Conservation (phyloP, 2,797 vertebrate genomes). For the Telmatherina bonti region DNA sequence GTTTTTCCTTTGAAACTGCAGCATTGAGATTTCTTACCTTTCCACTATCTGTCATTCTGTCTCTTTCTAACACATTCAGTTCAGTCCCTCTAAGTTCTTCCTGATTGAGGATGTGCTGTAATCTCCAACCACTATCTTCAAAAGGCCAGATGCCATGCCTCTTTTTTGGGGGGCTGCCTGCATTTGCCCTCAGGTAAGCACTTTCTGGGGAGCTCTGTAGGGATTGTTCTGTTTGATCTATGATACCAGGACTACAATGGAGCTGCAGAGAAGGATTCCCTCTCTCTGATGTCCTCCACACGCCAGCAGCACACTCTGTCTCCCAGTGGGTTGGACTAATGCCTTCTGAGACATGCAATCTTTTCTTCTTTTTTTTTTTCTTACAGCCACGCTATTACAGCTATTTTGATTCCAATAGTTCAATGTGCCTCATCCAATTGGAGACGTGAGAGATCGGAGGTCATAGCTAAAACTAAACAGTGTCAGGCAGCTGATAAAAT, state of each 20-base stretch:
- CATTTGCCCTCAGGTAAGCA: conserved; percentile 78
- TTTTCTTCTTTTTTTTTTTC: conserved; percentile 41
- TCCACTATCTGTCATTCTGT: conserved; percentile 53
- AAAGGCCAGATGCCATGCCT: conserved; percentile 77
- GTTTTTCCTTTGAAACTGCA: conserved; percentile 30
- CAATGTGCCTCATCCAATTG: conserved; percentile 66
- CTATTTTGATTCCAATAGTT: conserved; percentile 59
- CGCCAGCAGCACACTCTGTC: conserved; percentile 54
- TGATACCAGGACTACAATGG: conserved; percentile 78
- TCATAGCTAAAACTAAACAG: conserved; percentile 41
- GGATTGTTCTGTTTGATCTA: conserved; percentile 79
- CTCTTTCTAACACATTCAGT: conserved; percentile 40
- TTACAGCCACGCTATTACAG: conserved; percentile 53
- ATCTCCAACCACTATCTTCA: conserved; percentile 80
- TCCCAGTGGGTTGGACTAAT: conserved; percentile 60
- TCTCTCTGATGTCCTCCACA: conserved; percentile 72
- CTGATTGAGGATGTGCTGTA: conserved; percentile 65
- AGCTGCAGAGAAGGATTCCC: conserved; percentile 69
- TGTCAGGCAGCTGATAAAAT: conserved; percentile 43
- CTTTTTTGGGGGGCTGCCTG: conserved; percentile 63
- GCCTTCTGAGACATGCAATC: conserved; percentile 71
- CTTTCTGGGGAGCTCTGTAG: conserved; percentile 74
- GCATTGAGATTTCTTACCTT: conserved; percentile 48
- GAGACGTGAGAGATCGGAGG: conserved; percentile 58
- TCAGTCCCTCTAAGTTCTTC: conserved; percentile 47